These are phyloP conservation scores for Diabrotica undecimpunctata DNA, from an alignment of 1,140 invertebrate genomes.

Conservation along the genomic window DNA sequence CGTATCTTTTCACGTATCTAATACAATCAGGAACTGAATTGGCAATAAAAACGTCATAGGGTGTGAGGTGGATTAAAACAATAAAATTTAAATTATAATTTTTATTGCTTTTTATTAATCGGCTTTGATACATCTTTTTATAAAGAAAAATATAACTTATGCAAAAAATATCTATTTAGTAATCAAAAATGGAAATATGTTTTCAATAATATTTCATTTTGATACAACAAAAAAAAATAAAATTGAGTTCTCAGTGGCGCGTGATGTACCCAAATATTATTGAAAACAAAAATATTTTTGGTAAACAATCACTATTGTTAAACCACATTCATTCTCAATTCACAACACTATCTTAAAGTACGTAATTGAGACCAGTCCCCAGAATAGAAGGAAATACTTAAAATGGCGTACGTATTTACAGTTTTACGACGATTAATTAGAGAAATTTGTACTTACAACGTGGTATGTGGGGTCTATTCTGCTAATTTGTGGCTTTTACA, in stretches of 20 bases:
- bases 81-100: neutral
- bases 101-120: conserved; percentile 10
- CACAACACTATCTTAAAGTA: conserved; percentile 15
- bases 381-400: neutral
- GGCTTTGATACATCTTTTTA: conserved; percentile 21
- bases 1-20: too few species aligned
- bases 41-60: too few species aligned
- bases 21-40: too few species aligned
- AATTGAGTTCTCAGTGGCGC: neutral
- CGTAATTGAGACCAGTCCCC: neutral
- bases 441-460: neutral
- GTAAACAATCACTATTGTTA: conserved; percentile 24
- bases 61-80: too few species aligned
- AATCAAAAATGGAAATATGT: conserved; percentile 28
- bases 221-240: conserved; percentile 9
- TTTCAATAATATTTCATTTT: conserved; percentile 26
- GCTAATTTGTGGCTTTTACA: too few species aligned
- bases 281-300: conserved; percentile 25
- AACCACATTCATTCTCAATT: conserved; percentile 9
- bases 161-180: conserved; percentile 32
- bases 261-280: conserved; percentile 21
- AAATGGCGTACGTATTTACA: neutral
- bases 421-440: neutral
- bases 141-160: conserved; percentile 35
- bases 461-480: too few species aligned